Evolutionary conservation across 2,113 vertebrate genomes (phyloP), one percentile per base, ranked within the genome.

Genomic region (Sphaerodactylus townsendi): DNA sequence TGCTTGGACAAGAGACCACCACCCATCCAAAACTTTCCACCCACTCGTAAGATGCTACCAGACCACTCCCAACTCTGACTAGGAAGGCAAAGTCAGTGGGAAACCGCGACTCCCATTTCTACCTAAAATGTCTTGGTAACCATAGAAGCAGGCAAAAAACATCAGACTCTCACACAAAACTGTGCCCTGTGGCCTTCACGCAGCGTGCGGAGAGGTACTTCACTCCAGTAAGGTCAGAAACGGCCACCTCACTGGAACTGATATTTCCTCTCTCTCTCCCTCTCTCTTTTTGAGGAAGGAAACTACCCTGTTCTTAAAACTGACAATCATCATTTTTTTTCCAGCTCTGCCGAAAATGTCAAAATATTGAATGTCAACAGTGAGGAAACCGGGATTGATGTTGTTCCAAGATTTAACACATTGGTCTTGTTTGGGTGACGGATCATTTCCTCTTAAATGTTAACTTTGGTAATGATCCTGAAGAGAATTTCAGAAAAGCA

Each of bases 21-120:
- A 3, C 50, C n/a, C 50, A 13, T 0, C 21, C 35, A 23, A n/a
- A n/a, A 2, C 9, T 50, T 5, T 15, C 23, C 3, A 3, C n/a
- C 33, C 28, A 13, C 28, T 44, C 15, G 17, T n/a, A 23, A n/a
- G 46, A 3, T 10, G 15, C 48, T 17, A 15, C 65, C 66, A 79
- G 74, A 19, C 50, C 50, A 33, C 37, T 48, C 56, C 35, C 9
- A 30, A 8, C 30, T 35, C 5, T 35, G 68, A 19, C 28, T 2
- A 44, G 53, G 14, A 1, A 21, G 23, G 7, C 2, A 1, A 41
- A 25, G 56, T 21, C 30, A 37, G 1, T 3, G 21, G n/a, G 53
- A 64, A 65, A 62, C 39, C 9, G 2, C 37, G n/a, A 46, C 50
- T 23, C 41, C 50, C 68, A n/a, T 59, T 17, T 46, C 21, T 68